A percentile compares a stretch with the other conserved stretches of the same genome.
These are phyloP conservation scores for Plodia interpunctella DNA, from an alignment of 1,140 invertebrate species.

Conservation along the genomic window DNA sequence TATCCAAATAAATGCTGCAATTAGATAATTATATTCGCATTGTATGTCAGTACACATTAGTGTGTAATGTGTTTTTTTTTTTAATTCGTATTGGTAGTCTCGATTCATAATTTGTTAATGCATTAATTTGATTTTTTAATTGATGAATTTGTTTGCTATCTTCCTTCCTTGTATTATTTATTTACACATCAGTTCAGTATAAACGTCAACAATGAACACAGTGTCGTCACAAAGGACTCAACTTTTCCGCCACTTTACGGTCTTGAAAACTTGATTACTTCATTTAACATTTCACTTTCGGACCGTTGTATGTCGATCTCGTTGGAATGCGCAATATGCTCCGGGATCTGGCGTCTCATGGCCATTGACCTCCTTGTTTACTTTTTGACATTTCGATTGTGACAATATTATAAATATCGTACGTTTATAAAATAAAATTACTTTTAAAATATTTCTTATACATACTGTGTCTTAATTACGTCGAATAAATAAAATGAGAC, in stretches of 20 bases:
- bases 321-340: slow-evolving; percentile 1
- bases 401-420: not conserved
- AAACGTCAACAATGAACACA: too few relatives aligned
- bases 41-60: too few relatives aligned
- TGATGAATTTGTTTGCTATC: too few relatives aligned
- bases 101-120: too few relatives aligned
- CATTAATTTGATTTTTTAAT: too few relatives aligned
- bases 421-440: too few relatives aligned
- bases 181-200: too few relatives aligned
- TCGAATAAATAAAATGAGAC: not conserved
- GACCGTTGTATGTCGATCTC: not conserved
- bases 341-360: not conserved
- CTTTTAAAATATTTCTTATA: not conserved
- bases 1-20: not conserved
- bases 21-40: not conserved
- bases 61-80: too few relatives aligned
- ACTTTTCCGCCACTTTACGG: not conserved
- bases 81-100: too few relatives aligned
- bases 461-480: not conserved
- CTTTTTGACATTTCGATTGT: not conserved
- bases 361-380: slow-evolving; percentile 3
- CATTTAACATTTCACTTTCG: slow-evolving; percentile 4
- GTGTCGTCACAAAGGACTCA: not conserved
- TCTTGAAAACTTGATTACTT: not conserved
- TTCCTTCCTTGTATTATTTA: too few relatives aligned